phyloP scores from a whole-genome alignment of 2,888 invertebrate genomes.

The Callimorpha dominula region DNA sequence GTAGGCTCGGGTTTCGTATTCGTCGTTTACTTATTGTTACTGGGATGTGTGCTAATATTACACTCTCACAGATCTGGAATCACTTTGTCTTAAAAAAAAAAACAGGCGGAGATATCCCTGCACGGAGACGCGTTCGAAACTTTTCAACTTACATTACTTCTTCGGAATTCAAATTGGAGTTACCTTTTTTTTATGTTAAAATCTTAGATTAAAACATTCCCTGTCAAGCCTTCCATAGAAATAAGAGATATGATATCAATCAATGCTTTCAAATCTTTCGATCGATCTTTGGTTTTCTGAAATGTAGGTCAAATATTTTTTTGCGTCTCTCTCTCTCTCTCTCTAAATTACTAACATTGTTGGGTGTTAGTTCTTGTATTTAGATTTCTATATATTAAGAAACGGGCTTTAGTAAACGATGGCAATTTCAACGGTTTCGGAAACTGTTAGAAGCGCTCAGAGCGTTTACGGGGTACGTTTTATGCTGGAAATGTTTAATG shows the following conservation, averaged over 20 bases:
- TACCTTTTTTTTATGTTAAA: no score
- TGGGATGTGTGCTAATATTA: slow-evolving; percentile 22
- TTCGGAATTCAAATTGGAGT: neutral
- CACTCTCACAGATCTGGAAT: slow-evolving; percentile 19
- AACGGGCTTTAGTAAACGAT: neutral
- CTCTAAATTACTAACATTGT: slow-evolving; percentile 45
- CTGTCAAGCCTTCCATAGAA: neutral
- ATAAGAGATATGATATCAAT: slow-evolving; percentile 21
- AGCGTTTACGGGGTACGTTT: neutral
- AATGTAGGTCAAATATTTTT: slow-evolving; percentile 52
- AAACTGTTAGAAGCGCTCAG: neutral
- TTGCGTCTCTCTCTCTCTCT: slow-evolving; percentile 40
- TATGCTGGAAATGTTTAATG: neutral
- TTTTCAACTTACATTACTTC: neutral
- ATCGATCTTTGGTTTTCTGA: slow-evolving; percentile 44
- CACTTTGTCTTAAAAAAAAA: neutral
- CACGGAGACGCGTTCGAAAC: neutral
- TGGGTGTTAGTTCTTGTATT: slow-evolving; percentile 36
- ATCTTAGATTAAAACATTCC: neutral
- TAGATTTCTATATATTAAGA: slow-evolving; percentile 22
- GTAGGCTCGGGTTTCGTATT: slow-evolving; percentile 42
- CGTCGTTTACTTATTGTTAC: slow-evolving; percentile 38
- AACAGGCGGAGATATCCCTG: neutral
- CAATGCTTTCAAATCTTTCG: slow-evolving; percentile 34
- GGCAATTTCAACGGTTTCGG: neutral